Base-by-base conservation (phyloP, 2,888 invertebrate species). In the Philopedon plagiatum region DNA sequence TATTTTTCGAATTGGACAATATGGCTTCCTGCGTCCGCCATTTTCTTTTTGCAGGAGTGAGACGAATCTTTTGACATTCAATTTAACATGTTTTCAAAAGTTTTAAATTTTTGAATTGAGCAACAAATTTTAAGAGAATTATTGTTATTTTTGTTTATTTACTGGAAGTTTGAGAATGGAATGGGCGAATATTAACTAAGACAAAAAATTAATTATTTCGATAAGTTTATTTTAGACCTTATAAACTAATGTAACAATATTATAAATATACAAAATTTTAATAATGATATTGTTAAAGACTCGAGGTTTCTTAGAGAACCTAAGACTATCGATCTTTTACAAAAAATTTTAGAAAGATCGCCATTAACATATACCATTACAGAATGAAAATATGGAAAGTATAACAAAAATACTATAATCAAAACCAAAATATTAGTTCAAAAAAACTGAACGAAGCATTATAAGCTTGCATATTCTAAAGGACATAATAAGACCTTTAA, bases 191-290 rank as follows among this genome's bases (percentile, higher is more conserved):
- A n/a, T n/a, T n/a, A n/a, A n/a, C n/a, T n/a, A n/a, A n/a, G n/a
- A n/a, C n/a, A n/a, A n/a, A n/a, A n/a, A n/a, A n/a, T n/a, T n/a
- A n/a, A n/a, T n/a, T n/a, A n/a, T n/a, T n/a, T 37, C 4, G 37
- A 62, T 44, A 51, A 19, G 9, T 41, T 51, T 51, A 54, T 51
- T 13, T 32, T 54, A 51, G 29, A 39, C 5, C 61, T 23, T 46
- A 54, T 21, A 23, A 49, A 19, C 37, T 29, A 57, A 0, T 5
- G n/a, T 26, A 57, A 64, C 46, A 67, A 21, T 23, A 46, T 7
- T 26, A 26, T 26, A n/a, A 34, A 29, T 23, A 49, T 32, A 70
- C 88, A 92, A 44, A 60, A 44, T 44, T 26, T 23, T 26, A 44
- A 37, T n/a, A 15, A 44, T 37, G 3, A 56, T 57, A 57, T 21